Percentiles rank a stretch among this genome's conserved stretches.
phyloP scores from a whole-genome alignment of 2,113 vertebrate species.

The Jaculus jaculus region DNA sequence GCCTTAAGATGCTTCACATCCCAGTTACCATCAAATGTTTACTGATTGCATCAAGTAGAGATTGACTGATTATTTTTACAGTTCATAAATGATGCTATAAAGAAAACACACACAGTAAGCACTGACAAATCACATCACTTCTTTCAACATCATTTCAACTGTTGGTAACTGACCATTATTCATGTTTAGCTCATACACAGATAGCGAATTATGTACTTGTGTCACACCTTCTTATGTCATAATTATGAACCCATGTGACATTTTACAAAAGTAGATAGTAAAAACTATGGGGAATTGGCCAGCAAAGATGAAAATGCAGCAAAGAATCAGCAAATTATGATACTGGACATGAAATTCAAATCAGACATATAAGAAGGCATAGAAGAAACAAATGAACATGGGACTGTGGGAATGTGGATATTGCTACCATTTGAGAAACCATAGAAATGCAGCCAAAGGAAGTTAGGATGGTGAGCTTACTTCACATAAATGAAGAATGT shows the following conservation, averaged over 20 bases:
- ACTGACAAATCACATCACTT: constrained; percentile 14
- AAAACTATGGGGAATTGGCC: neutral
- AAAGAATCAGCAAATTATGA: neutral
- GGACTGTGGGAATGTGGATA: neutral
- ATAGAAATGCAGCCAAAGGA: neutral
- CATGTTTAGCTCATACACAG: constrained; percentile 17
- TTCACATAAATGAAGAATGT: neutral
- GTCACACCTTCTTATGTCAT: neutral
- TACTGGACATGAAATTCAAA: neutral
- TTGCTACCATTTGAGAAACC: neutral
- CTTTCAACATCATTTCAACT: constrained; percentile 22
- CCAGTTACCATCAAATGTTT: constrained; percentile 24
- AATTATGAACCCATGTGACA: neutral
- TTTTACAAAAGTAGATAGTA: neutral
- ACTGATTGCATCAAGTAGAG: constrained; percentile 35
- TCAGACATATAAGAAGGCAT: neutral
- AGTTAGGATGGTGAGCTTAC: neutral
- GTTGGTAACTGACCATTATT: neutral
- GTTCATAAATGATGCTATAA: neutral
- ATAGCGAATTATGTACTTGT: constrained; percentile 11
- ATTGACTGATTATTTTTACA: constrained; percentile 25
- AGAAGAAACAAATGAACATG: too few relatives aligned
- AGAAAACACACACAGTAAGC: neutral
- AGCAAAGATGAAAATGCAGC: neutral
- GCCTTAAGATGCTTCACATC: constrained; percentile 23